Evolutionary conservation across 2,113 vertebrate species (phyloP).

Genomic region (Bubalus kerabau): DNA sequence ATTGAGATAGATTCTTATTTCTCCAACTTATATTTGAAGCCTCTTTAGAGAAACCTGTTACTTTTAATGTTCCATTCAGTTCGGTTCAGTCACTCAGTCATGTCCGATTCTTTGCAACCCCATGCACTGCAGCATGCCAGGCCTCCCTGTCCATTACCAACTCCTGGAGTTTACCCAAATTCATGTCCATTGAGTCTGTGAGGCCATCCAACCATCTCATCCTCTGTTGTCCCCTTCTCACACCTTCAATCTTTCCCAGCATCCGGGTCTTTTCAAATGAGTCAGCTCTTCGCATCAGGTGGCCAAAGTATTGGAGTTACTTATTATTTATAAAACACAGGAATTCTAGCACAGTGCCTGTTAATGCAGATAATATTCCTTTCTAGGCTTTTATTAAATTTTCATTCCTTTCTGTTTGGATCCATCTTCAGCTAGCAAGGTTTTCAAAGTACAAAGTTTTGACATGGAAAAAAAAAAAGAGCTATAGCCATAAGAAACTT

Average conservation of each 20-base stretch:
- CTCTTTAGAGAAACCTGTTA: not conserved
- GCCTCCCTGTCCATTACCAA: not conserved
- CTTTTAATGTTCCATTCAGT: not conserved
- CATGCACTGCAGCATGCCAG: accelerated
- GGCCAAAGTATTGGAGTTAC: not conserved
- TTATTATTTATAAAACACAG: not conserved
- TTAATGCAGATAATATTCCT: not conserved
- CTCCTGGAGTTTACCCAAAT: not conserved
- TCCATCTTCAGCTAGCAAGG: not conserved
- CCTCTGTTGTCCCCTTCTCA: not conserved
- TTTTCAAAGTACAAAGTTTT: not conserved
- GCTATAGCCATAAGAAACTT: not conserved
- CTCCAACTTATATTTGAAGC: not conserved
- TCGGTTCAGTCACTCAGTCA: not conserved
- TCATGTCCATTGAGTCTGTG: not conserved
- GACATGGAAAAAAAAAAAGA: not conserved
- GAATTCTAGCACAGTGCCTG: not conserved
- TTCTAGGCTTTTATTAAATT: not conserved
- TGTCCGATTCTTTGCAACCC: not conserved
- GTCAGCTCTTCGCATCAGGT: not conserved
- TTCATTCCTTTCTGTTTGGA: not conserved
- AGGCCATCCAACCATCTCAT: not conserved
- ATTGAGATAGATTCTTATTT: not conserved
- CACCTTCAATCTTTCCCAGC: not conserved
- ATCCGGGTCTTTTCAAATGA: not conserved